These are phyloP conservation scores for Allobates femoralis DNA, from an alignment of 2,797 vertebrate species.

Conservation along the genomic window DNA sequence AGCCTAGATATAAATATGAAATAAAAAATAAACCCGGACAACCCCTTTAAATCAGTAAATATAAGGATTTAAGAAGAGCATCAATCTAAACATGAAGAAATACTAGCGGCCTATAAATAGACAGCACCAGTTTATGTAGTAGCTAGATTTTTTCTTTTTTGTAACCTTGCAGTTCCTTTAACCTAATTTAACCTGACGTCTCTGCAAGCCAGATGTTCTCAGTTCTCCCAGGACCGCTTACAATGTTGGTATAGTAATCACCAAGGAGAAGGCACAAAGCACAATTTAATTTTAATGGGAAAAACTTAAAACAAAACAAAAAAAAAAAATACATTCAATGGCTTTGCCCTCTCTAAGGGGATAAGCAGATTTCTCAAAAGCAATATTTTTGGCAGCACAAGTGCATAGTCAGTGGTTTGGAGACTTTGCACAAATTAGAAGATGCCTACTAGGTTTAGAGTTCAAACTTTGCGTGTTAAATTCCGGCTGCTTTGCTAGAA, in stretches of 20 bases:
- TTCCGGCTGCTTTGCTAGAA: constrained; percentile 30
- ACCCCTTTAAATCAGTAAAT: neutral
- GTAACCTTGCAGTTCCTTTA: constrained; percentile 45
- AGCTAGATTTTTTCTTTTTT: neutral
- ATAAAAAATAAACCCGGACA: no score
- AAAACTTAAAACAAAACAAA: constrained; percentile 20
- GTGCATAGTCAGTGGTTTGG: constrained; percentile 58
- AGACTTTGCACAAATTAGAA: constrained; percentile 47
- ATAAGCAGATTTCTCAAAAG: constrained; percentile 59
- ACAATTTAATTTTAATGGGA: constrained; percentile 57
- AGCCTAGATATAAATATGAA: no score
- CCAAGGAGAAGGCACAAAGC: constrained; percentile 51
- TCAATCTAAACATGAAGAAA: neutral
- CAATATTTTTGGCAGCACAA: constrained; percentile 58
- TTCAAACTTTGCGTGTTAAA: constrained; percentile 37
- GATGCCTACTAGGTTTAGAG: neutral
- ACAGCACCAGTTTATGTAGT: neutral
- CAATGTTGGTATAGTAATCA: constrained; percentile 60
- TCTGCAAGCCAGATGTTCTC: constrained; percentile 61
- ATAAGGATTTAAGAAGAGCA: neutral
- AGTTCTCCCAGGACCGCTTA: constrained; percentile 50
- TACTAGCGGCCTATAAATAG: neutral
- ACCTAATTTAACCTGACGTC: constrained; percentile 59
- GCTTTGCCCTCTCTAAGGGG: constrained; percentile 47
- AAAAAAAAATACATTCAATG: constrained; percentile 42